Evolutionary conservation across 2,888 invertebrate genomes (phyloP).

Genomic region (Opisthograptis luteolata): DNA sequence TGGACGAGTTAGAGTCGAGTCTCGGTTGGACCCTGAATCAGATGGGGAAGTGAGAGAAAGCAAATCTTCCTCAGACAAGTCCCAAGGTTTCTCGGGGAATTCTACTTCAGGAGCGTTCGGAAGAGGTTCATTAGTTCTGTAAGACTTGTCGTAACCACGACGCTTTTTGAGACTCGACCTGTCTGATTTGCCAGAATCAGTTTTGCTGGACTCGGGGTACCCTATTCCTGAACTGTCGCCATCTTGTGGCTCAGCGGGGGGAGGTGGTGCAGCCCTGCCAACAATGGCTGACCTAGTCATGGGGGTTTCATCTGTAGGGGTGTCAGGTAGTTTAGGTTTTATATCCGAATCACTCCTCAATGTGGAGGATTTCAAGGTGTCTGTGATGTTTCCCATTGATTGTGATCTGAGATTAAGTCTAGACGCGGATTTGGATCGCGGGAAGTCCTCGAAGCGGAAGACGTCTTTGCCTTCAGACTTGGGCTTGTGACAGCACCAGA

Average conservation of each 20-base stretch:
- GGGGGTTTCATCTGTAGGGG: slow-evolving; percentile 69
- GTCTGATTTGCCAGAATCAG: slow-evolving; percentile 79
- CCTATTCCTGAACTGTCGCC: slow-evolving; percentile 82
- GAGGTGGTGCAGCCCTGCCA: slow-evolving; percentile 62
- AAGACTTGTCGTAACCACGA: slow-evolving; percentile 91
- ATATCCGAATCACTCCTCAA: slow-evolving; percentile 67
- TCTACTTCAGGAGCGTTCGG: slow-evolving; percentile 89
- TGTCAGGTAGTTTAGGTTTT: slow-evolving; percentile 65
- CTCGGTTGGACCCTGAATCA: slow-evolving; percentile 85
- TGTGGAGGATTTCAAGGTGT: slow-evolving; percentile 76
- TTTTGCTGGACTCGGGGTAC: slow-evolving; percentile 78
- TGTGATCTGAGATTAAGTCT: slow-evolving; percentile 81
- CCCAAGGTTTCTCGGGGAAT: slow-evolving; percentile 92
- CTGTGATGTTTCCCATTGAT: slow-evolving; percentile 82
- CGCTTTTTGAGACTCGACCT: slow-evolving; percentile 85
- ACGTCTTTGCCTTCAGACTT: slow-evolving; percentile 83
- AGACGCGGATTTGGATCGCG: slow-evolving; percentile 85
- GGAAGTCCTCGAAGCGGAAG: slow-evolving; percentile 82
- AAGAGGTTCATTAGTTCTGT: slow-evolving; percentile 93
- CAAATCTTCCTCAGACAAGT: slow-evolving; percentile 87
- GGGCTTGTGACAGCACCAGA: slow-evolving; percentile 85
- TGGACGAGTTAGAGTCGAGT: slow-evolving; percentile 82
- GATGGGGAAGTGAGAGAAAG: slow-evolving; percentile 81
- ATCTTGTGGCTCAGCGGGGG: slow-evolving; percentile 61
- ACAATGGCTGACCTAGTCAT: slow-evolving; percentile 46